A percentile compares a stretch with the other conserved stretches of the same genome.
Evolutionary conservation across 2,888 invertebrate genomes (phyloP).

Genomic region (Pilophorus perplexus): DNA sequence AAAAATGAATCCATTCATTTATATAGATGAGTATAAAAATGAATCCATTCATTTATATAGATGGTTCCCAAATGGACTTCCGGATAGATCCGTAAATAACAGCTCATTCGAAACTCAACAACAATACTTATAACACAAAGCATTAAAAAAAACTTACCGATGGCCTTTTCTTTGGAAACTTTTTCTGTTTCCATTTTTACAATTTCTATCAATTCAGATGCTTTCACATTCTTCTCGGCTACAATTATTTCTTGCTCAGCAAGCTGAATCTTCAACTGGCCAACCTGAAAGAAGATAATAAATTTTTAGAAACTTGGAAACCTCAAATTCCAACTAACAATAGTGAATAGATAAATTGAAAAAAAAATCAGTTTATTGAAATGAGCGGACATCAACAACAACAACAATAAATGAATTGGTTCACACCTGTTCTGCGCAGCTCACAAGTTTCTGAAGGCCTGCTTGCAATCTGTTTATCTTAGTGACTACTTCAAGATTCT

Average conservation of each 20-base stretch:
- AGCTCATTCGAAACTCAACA: not conserved
- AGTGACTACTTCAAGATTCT: slow-evolving; percentile 66
- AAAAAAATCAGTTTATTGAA: no score
- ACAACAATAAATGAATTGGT: not conserved
- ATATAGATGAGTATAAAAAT: no score
- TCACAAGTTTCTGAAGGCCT: slow-evolving; percentile 81
- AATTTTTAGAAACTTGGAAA: not conserved
- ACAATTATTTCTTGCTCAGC: slow-evolving; percentile 78
- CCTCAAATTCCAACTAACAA: not conserved
- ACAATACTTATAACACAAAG: not conserved
- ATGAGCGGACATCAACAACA: not conserved
- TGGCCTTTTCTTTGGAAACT: slow-evolving; percentile 81
- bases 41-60: no score
- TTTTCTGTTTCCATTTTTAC: slow-evolving; percentile 88
- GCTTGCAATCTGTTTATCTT: slow-evolving; percentile 79
- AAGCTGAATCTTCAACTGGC: slow-evolving; percentile 73
- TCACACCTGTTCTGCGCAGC: slow-evolving; percentile 75
- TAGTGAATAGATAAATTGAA: no score
- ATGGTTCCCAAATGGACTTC: no score
- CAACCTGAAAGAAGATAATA: no score
- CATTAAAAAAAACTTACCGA: slow-evolving; percentile 61
- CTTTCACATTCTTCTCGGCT: slow-evolving; percentile 83
- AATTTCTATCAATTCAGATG: slow-evolving; percentile 81
- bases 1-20: no score
- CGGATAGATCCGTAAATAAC: not conserved